Conservation (phyloP, 2,888 invertebrate genomes). For the Clostera curtula region DNA sequence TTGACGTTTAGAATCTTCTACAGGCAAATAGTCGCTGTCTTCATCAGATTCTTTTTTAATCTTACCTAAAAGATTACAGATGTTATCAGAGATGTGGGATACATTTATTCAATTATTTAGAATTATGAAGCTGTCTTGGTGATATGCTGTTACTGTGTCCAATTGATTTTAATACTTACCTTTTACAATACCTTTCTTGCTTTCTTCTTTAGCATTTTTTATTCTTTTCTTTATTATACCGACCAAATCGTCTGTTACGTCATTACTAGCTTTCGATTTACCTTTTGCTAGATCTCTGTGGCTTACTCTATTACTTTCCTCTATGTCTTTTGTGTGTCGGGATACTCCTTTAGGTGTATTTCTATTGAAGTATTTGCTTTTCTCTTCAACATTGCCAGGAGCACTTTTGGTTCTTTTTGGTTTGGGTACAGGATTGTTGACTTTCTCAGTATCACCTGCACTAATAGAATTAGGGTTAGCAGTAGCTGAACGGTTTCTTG, state of each 20-base stretch:
- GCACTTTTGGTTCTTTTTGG: slow-evolving; percentile 48
- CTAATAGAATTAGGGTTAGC: slow-evolving; percentile 14
- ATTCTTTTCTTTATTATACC: slow-evolving; percentile 68
- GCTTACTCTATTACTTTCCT: slow-evolving; percentile 43
- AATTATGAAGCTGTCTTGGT: no score
- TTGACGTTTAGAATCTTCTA: slow-evolving; percentile 34
- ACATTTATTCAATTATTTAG: no score
- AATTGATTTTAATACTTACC: slow-evolving; percentile 25
- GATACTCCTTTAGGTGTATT: slow-evolving; percentile 16
- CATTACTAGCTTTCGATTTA: slow-evolving; percentile 34
- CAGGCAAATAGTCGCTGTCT: slow-evolving; percentile 69
- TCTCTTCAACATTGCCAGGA: slow-evolving; percentile 31
- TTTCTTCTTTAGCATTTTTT: slow-evolving; percentile 52
- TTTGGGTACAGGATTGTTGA: slow-evolving; percentile 11
- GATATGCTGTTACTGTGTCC: no score
- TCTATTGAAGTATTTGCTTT: slow-evolving; percentile 50
- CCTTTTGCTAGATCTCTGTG: slow-evolving; percentile 49
- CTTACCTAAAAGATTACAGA: slow-evolving; percentile 34
- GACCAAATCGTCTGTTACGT: slow-evolving; percentile 69
- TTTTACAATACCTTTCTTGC: slow-evolving; percentile 45
- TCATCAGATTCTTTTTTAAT: slow-evolving; percentile 45
- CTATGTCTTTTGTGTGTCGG: slow-evolving; percentile 19
- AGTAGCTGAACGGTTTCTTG: slow-evolving; percentile 32
- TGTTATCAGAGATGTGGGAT: slow-evolving; percentile 7
- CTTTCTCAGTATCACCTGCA: slow-evolving; percentile 6